Evolutionary conservation across 2,797 vertebrate species (phyloP).

Genomic region (Pelochelys cantorii): DNA sequence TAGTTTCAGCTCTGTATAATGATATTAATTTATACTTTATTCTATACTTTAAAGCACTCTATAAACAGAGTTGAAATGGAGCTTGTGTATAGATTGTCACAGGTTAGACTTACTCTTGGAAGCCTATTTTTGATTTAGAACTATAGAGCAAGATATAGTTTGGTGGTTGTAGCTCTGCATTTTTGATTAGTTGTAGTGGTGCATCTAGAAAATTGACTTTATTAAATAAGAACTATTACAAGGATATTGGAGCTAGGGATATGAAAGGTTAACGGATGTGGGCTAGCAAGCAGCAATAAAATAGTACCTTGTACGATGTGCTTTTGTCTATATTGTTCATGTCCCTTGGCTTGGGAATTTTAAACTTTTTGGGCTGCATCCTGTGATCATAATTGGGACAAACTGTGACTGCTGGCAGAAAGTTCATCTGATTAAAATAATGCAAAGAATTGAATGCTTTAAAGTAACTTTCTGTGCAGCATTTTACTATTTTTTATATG

Average conservation of each 20-base stretch:
- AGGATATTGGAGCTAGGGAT: neutral
- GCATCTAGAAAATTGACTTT: neutral
- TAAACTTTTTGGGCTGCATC: neutral
- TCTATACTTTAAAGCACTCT: neutral
- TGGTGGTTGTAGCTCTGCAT: neutral
- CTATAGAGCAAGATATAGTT: neutral
- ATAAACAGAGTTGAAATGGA: neutral
- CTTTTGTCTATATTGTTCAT: slow-evolving; percentile 57
- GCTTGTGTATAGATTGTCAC: neutral
- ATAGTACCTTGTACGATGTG: neutral
- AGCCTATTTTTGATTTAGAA: neutral
- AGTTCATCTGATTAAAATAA: neutral
- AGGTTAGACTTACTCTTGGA: neutral
- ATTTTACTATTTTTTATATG: neutral
- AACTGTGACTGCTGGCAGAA: neutral
- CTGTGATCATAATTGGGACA: slow-evolving; percentile 33
- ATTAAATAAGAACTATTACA: neutral
- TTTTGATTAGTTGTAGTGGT: neutral
- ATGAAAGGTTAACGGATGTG: too few species aligned
- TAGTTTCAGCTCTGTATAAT: neutral
- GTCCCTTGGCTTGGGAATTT: slow-evolving; percentile 22
- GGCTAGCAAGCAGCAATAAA: too few species aligned
- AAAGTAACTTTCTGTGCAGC: slow-evolving; percentile 14
- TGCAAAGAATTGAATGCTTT: neutral
- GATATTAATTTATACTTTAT: too few species aligned